phyloP scores from a whole-genome alignment of 2,113 vertebrate species.

The Butorides virescens region DNA sequence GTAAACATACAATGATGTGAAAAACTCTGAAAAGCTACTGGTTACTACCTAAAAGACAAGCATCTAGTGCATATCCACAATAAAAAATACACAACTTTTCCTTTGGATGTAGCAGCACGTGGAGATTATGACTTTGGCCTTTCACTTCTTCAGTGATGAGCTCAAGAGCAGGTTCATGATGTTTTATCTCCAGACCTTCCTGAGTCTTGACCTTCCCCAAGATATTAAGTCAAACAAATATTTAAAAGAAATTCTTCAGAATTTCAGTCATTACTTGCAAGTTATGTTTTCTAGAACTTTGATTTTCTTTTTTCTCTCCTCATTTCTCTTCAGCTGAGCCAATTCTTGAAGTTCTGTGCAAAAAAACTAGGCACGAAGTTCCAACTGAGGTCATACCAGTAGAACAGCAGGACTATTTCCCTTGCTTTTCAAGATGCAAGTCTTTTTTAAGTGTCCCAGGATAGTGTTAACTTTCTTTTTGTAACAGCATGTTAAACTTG shows the following conservation, averaged over 20 bases:
- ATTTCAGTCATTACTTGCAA: background rate
- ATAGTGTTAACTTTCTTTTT: background rate
- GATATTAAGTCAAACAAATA: background rate
- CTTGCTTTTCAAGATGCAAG: background rate
- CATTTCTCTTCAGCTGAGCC: background rate
- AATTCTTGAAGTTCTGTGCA: background rate
- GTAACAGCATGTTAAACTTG: background rate
- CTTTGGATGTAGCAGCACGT: rapidly evolving
- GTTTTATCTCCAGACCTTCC: background rate
- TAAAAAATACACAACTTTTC: background rate
- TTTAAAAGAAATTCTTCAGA: background rate
- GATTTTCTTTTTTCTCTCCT: background rate
- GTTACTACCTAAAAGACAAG: background rate
- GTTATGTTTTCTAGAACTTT: background rate
- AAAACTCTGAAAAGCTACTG: background rate
- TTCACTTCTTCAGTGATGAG: background rate
- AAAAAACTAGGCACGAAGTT: background rate
- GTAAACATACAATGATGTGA: background rate
- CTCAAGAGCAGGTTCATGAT: background rate
- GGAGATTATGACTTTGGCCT: background rate
- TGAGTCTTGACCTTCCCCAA: background rate
- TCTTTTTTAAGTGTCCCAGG: background rate
- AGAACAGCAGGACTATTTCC: background rate
- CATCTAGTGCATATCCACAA: background rate
- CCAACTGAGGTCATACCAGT: background rate